phyloP scores from a whole-genome alignment of 2,888 invertebrate genomes.

The Allophyes oxyacanthae region DNA sequence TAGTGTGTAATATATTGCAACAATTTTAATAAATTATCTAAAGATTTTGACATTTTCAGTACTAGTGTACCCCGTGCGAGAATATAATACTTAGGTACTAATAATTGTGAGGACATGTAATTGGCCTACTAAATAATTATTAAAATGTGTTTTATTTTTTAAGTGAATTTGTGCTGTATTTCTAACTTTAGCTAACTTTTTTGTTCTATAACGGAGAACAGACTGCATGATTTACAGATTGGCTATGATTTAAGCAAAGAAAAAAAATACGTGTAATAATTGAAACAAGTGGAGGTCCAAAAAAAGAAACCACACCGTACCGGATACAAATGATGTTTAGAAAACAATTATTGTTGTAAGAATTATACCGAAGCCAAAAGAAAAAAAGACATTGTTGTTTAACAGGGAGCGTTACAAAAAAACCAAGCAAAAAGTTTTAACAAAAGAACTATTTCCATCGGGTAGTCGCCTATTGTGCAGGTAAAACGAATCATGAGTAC shows the following conservation, averaged over 20 bases:
- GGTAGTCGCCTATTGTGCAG: slow-evolving; percentile 56
- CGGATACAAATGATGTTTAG: slow-evolving; percentile 61
- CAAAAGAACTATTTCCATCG: slow-evolving; percentile 60
- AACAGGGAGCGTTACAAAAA: slow-evolving; percentile 61
- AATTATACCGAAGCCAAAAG: slow-evolving; percentile 51
- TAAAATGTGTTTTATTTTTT: no score
- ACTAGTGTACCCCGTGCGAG: no score
- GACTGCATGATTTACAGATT: not conserved
- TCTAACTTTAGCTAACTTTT: not conserved
- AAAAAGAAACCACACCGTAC: slow-evolving; percentile 52
- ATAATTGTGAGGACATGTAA: no score
- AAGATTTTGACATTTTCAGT: no score
- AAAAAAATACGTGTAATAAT: slow-evolving; percentile 1
- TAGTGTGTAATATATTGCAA: not conserved
- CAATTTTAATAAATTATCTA: no score
- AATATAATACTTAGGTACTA: no score
- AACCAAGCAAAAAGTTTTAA: slow-evolving; percentile 58
- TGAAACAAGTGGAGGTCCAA: slow-evolving; percentile 15
- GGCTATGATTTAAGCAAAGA: not conserved
- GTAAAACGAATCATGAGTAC: slow-evolving; percentile 49
- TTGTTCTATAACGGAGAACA: not conserved
- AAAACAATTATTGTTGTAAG: slow-evolving; percentile 67
- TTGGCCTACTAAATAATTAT: no score
- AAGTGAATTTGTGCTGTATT: no score
- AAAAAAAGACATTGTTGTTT: slow-evolving; percentile 42